A percentile compares a stretch with the other conserved stretches of the same genome.
These are phyloP conservation scores for Sialia sialis DNA, from an alignment of 2,113 vertebrate genomes.

Conservation along the genomic window DNA sequence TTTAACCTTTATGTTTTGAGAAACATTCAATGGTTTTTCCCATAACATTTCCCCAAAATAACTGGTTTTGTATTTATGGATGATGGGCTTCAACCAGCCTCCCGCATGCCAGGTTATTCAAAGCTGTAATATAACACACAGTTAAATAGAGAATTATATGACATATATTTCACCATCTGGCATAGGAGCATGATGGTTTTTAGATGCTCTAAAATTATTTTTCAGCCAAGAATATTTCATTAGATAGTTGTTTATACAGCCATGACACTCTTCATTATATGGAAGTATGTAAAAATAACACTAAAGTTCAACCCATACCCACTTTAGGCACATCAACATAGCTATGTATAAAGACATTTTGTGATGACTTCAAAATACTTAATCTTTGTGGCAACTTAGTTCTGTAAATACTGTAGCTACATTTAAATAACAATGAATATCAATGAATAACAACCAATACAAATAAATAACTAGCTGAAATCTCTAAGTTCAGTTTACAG, in stretches of 20 bases:
- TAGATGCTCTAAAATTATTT: constrained; percentile 1
- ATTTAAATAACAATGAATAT: background rate
- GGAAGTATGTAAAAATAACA: background rate
- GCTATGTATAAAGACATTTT: background rate
- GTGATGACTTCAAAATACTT: background rate
- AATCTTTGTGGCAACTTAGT: background rate
- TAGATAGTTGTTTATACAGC: background rate
- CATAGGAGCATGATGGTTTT: background rate
- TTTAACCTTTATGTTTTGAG: constrained; percentile 13
- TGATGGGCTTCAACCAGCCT: background rate
- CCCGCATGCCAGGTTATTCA: background rate
- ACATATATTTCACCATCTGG: background rate
- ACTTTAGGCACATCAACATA: background rate
- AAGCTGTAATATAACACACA: background rate
- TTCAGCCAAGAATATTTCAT: background rate
- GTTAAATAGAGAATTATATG: background rate
- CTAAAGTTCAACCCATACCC: background rate
- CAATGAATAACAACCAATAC: too few relatives aligned
- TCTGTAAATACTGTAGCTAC: background rate
- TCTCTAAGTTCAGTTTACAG: background rate
- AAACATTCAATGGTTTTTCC: background rate
- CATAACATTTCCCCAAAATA: background rate
- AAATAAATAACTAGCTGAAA: too few relatives aligned
- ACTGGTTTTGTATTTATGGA: background rate
- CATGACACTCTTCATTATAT: background rate